Evolutionary conservation across 2,113 vertebrate species (phyloP).

Genomic region (Ailuropoda melanoleuca): DNA sequence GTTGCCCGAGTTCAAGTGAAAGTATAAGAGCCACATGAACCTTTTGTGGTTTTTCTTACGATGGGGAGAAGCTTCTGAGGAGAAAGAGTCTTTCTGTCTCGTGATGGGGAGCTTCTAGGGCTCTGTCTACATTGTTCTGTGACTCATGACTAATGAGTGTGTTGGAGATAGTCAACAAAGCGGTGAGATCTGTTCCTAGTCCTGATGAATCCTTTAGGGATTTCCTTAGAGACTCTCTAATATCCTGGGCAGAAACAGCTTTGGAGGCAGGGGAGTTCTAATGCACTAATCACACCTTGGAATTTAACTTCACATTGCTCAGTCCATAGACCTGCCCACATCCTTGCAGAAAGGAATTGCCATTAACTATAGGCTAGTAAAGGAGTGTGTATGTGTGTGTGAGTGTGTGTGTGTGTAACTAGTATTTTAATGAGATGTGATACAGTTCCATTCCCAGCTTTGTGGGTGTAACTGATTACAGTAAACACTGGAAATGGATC

Average conservation of each 20-base stretch:
- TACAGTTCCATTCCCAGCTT: not conserved
- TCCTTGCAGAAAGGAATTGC: not conserved
- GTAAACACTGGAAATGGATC: not conserved
- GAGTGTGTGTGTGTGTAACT: not conserved
- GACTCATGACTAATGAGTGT: not conserved
- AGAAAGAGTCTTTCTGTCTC: not conserved
- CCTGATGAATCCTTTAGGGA: not conserved
- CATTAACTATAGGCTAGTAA: not conserved
- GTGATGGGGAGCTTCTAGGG: not conserved
- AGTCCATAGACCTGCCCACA: not conserved
- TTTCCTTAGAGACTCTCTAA: not conserved
- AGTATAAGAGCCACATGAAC: not conserved
- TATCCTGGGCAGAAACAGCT: not conserved
- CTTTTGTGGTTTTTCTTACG: not conserved
- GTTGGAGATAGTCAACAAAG: not conserved
- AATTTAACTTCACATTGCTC: not conserved
- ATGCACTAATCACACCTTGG: not conserved
- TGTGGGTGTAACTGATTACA: not conserved
- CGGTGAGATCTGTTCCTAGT: not conserved
- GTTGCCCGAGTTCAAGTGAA: not conserved
- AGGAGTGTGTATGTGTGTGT: not conserved
- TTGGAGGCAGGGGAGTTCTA: not conserved
- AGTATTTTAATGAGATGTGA: not conserved
- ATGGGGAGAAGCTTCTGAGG: not conserved
- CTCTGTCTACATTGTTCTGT: not conserved